These are phyloP conservation scores for Aldabrachelys gigantea DNA, from an alignment of 2,113 vertebrate genomes.

Conservation along the genomic window DNA sequence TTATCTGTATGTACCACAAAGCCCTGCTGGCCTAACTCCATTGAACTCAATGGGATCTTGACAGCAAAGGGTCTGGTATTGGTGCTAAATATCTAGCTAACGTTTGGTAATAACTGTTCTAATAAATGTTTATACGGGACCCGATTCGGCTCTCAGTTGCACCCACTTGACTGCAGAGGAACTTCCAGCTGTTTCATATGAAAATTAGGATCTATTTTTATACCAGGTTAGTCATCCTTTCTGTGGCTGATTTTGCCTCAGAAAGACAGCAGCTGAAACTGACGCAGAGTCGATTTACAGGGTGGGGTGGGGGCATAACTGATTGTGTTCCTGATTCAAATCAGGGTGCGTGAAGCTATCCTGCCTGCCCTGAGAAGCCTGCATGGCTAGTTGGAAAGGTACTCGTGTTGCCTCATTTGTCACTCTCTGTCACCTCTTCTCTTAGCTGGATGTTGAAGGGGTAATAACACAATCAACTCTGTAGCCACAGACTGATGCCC, in stretches of 20 bases:
- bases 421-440: neutral
- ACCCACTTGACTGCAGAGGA: neutral
- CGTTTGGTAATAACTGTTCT: neutral
- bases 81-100: neutral
- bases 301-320: neutral
- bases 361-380: too few species aligned
- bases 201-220: neutral
- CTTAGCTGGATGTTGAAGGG: neutral
- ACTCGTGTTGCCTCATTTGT: neutral
- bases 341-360: too few species aligned
- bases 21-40: neutral
- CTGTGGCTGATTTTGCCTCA: neutral
- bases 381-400: neutral
- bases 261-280: rapidly evolving
- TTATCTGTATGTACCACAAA: neutral
- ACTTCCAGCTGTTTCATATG: neutral
- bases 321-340: neutral
- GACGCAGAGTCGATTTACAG: rapidly evolving
- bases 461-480: neutral
- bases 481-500: neutral
- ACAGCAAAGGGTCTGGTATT: neutral
- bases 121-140: neutral
- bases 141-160: neutral
- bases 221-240: neutral
- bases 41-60: neutral